Base-by-base conservation (phyloP, 2,888 invertebrate species). In the Aethes cnicana region DNA sequence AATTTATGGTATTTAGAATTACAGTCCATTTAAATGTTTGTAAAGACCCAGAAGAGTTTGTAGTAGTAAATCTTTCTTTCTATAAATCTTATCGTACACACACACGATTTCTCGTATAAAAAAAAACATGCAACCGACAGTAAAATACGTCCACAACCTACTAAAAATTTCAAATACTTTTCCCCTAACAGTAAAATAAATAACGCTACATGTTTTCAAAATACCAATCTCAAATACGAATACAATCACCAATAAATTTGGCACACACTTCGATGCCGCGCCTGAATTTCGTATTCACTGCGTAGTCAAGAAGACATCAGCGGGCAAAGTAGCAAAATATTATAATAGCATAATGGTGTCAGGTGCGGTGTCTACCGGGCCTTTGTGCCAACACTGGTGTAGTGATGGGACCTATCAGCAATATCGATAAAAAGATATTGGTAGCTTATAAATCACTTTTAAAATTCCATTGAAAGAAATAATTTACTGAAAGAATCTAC, bases 341-440 rank as follows among this genome's bases (percentile, higher is more conserved):
- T 90, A 86, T 89, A 89, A 88, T 86, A 81, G 85, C 79, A 73
- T 85, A 84, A 89, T 85, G 86, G 84, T 81, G 81, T 85, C 87
- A 88, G 88, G 86, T 89, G 87, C 72, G 74, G 77, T 79, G 81
- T 77, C 39, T 53, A 43, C 48, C 21, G 30, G 20, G 42, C 48
- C 30, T 25, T 7, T 11, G 16, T 16, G 30, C 36, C 16, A 23
- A 50, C 50, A 50, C 43, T 44, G 28, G 21, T 14, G 23, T 30
- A 37, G 36, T 16, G 50, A 47, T 39, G 21, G 12, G 18, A n/a
- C 14, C 17, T 14, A 44, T 11, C 57, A 58, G 59, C 59, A 63
- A 64, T 63, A 62, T 69, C 66, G 68, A 66, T 62, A 25, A 14
- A 33, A 16, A 3, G 9, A 57, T 43, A 20, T 11, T 17, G 25